phyloP scores from a whole-genome alignment of 2,797 vertebrate species.

The Notolepis coatsorum region DNA sequence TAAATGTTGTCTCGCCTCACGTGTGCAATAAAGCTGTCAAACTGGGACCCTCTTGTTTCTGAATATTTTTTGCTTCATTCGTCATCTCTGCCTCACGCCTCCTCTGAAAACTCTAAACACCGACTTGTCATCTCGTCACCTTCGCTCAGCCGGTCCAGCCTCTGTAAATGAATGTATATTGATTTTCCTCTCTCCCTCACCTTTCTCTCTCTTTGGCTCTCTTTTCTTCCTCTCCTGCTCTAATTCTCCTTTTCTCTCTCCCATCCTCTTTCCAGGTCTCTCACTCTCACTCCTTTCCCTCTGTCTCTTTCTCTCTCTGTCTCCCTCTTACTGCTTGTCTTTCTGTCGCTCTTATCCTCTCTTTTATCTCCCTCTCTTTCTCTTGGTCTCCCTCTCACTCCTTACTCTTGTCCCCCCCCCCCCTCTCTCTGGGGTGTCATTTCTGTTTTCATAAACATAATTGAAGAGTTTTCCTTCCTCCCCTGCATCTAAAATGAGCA shows the following conservation, averaged over 20 bases:
- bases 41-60: conserved; percentile 56
- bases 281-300: conserved; percentile 29
- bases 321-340: conserved; percentile 24
- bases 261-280: conserved; percentile 24
- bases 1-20: conserved; percentile 70
- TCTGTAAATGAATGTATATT: conserved; percentile 74
- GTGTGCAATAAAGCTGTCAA: conserved; percentile 78
- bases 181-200: too few relatives aligned
- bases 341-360: conserved; percentile 27
- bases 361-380: conserved; percentile 26
- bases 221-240: conserved; percentile 2
- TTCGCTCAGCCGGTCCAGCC: conserved; percentile 42
- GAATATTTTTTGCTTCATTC: conserved; percentile 46
- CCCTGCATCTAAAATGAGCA: conserved; percentile 51
- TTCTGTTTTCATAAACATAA: conserved; percentile 67
- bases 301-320: conserved; percentile 13
- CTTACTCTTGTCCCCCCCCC: conserved; percentile 12
- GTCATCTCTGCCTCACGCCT: conserved; percentile 25
- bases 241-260: conserved; percentile 2
- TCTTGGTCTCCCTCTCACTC: conserved; percentile 16
- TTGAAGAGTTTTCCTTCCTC: conserved; percentile 44
- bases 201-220: neutral
- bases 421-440: conserved; percentile 46
- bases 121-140: conserved; percentile 33
- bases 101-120: conserved; percentile 65